phyloP scores from a whole-genome alignment of 2,797 vertebrate genomes.

The Sebastes hubbsi region DNA sequence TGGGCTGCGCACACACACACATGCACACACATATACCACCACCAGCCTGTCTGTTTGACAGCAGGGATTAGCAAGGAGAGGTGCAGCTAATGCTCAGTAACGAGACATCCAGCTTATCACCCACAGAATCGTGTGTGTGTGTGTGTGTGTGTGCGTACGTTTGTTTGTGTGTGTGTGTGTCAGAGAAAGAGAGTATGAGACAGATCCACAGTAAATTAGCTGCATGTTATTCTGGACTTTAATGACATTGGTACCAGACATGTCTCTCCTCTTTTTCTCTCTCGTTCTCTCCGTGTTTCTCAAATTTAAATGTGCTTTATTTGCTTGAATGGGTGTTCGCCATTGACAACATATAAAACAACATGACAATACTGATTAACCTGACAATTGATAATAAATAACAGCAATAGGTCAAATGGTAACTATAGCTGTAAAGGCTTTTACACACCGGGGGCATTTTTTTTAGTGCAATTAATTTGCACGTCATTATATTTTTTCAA shows the following conservation, averaged over 20 bases:
- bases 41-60: slow-evolving; percentile 65
- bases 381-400: background rate
- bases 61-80: slow-evolving; percentile 72
- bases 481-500: no score
- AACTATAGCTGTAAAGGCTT: background rate
- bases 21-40: background rate
- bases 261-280: background rate
- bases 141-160: background rate
- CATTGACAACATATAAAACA: background rate
- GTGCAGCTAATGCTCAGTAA: slow-evolving; percentile 75
- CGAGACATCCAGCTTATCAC: slow-evolving; percentile 74
- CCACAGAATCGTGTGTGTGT: slow-evolving; percentile 57
- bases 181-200: slow-evolving; percentile 19
- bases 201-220: slow-evolving; percentile 58
- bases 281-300: background rate
- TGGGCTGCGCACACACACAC: slow-evolving; percentile 21
- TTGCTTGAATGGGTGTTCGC: background rate
- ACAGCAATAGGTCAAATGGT: background rate
- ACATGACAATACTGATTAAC: background rate
- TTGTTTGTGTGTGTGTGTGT: background rate
- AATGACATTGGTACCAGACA: slow-evolving; percentile 32
- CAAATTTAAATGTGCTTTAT: background rate
- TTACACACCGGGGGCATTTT: no score
- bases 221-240: slow-evolving; percentile 50
- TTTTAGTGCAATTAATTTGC: no score